A percentile compares a stretch with the other conserved stretches of the same genome.
Evolutionary conservation across 2,888 invertebrate species (phyloP).

Genomic region (Drosophila hawaiiensis): DNA sequence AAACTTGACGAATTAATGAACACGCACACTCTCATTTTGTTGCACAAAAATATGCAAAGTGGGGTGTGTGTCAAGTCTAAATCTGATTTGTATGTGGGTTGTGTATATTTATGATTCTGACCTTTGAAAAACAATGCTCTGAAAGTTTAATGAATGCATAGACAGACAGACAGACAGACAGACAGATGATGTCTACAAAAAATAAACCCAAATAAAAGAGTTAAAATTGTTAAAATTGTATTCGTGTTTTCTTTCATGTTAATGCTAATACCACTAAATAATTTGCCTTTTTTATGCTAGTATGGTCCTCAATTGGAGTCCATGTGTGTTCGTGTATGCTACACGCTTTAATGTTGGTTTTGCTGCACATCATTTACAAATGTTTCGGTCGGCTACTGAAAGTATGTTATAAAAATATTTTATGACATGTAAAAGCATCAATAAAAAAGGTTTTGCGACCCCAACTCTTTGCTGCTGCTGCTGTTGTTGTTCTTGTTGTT

Average conservation of each 20-base stretch:
- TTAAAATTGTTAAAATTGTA: slow-evolving; percentile 68
- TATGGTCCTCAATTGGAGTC: not conserved
- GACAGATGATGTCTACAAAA: slow-evolving; percentile 5
- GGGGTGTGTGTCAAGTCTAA: slow-evolving; percentile 9
- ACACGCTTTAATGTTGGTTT: slow-evolving; percentile 39
- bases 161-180: not conserved
- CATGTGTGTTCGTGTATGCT: slow-evolving; percentile 1
- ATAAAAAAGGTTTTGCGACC: slow-evolving; percentile 62
- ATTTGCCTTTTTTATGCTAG: slow-evolving; percentile 8
- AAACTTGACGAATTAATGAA: not conserved
- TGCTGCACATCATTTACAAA: slow-evolving; percentile 53
- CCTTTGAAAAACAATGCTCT: slow-evolving; percentile 46
- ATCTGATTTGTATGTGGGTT: slow-evolving; percentile 26
- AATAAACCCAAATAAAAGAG: slow-evolving; percentile 25
- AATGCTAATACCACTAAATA: slow-evolving; percentile 47
- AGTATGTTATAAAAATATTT: slow-evolving; percentile 80
- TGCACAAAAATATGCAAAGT: slow-evolving; percentile 15
- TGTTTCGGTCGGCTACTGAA: slow-evolving; percentile 50
- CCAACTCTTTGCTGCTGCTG: slow-evolving; percentile 6
- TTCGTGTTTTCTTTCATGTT: slow-evolving; percentile 60
- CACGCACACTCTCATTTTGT: not conserved
- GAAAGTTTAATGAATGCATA: slow-evolving; percentile 35
- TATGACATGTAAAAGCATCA: slow-evolving; percentile 78
- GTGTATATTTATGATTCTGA: slow-evolving; percentile 11
- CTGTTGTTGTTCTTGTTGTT: slow-evolving; percentile 20